A percentile compares a stretch with the other conserved stretches of the same genome.
Conservation (phyloP, 2,113 vertebrate species). For the Leptosomus discolor region DNA sequence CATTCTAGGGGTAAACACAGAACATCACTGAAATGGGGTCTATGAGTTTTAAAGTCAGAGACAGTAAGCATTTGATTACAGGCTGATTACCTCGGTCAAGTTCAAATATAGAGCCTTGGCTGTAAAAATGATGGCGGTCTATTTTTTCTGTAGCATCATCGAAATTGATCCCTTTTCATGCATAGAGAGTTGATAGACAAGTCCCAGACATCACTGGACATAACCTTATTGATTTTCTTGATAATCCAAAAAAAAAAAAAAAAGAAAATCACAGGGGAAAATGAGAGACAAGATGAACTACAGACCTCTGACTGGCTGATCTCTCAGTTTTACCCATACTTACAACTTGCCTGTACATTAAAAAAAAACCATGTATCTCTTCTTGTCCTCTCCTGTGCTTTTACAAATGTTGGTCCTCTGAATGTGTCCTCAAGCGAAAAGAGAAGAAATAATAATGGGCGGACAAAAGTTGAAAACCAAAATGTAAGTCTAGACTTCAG, state of each 20-base stretch:
- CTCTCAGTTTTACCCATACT: neutral
- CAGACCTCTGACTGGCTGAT: slow-evolving; percentile 11
- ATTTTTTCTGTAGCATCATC: neutral
- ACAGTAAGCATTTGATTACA: neutral
- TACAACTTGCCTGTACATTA: neutral
- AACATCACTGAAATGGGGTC: neutral
- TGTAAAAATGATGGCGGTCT: neutral
- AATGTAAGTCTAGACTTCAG: neutral
- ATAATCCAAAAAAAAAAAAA: slow-evolving; percentile 14
- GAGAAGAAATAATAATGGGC: neutral
- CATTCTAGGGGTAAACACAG: neutral
- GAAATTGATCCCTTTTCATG: slow-evolving; percentile 25
- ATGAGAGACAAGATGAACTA: slow-evolving; percentile 21
- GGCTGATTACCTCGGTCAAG: neutral
- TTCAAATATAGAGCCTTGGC: neutral
- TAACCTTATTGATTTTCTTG: slow-evolving; percentile 50
- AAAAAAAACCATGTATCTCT: neutral
- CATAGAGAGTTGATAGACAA: slow-evolving; percentile 17
- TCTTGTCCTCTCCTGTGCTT: neutral
- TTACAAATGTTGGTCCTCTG: neutral
- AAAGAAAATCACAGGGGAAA: slow-evolving; percentile 24
- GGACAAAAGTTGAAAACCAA: neutral
- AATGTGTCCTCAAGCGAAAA: neutral
- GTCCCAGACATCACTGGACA: slow-evolving; percentile 27
- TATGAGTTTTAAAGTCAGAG: neutral